Evolutionary conservation across 1,140 invertebrate species (phyloP).

Genomic region (Scaptodrosophila lebanonensis): DNA sequence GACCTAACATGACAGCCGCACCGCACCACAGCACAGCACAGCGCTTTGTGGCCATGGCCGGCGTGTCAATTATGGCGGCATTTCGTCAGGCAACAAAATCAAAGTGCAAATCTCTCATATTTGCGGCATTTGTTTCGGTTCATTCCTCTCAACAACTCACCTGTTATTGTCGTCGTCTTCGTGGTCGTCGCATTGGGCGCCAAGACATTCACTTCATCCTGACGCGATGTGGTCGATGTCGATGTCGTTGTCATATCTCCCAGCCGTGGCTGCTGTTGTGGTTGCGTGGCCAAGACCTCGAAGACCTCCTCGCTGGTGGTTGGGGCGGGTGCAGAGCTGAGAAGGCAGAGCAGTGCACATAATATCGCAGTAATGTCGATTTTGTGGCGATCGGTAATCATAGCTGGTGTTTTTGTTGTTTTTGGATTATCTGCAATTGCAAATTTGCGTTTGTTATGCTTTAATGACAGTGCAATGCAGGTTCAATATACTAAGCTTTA

Average conservation of each 20-base stretch:
- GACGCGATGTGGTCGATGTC: slow-evolving; percentile 36
- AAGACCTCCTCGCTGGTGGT: slow-evolving; percentile 42
- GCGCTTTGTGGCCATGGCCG: slow-evolving; percentile 17
- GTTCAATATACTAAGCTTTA: background rate
- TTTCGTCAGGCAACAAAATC: slow-evolving; percentile 59
- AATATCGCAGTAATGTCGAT: slow-evolving; percentile 64
- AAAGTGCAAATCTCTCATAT: slow-evolving; percentile 72
- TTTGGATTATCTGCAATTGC: slow-evolving; percentile 57
- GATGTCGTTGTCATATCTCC: slow-evolving; percentile 34
- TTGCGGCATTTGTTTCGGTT: slow-evolving; percentile 46
- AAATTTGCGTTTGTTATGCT: slow-evolving; percentile 45
- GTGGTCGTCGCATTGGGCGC: slow-evolving; percentile 48
- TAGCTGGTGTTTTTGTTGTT: slow-evolving; percentile 49
- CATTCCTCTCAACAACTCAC: slow-evolving; percentile 42
- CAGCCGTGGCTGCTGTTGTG: slow-evolving; percentile 16
- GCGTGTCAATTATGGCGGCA: slow-evolving; percentile 64
- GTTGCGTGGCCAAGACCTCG: slow-evolving; percentile 58
- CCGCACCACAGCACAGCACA: slow-evolving; percentile 5
- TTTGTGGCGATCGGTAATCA: slow-evolving; percentile 76
- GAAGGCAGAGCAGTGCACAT: slow-evolving; percentile 28
- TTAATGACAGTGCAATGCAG: slow-evolving; percentile 44
- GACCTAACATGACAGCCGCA: slow-evolving; percentile 2
- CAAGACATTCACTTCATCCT: slow-evolving; percentile 62
- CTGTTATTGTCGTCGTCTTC: too few relatives aligned
- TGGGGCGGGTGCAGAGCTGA: slow-evolving; percentile 18